Evolutionary conservation across 1,140 invertebrate species (phyloP).

Genomic region (Meloidogyne hapla): DNA sequence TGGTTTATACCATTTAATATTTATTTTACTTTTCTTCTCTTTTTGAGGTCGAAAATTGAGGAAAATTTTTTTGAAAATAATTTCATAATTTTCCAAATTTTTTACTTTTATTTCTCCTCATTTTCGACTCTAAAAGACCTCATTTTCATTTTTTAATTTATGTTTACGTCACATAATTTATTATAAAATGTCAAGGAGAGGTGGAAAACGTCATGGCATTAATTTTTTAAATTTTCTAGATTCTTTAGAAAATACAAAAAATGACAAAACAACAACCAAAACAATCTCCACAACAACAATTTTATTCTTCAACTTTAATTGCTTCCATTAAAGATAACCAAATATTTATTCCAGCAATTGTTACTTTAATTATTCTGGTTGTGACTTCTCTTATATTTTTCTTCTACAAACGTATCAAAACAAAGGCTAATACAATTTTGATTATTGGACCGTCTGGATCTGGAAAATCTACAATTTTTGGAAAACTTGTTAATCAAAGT

Average conservation of each 20-base stretch:
- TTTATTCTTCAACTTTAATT: not conserved
- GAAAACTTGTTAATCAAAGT: constrained; percentile 42
- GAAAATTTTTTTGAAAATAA: no score
- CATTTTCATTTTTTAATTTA: no score
- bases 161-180: no score
- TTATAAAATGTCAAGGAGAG: no score
- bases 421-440: constrained; percentile 39
- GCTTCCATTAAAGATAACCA: constrained; percentile 7
- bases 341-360: constrained; percentile 22
- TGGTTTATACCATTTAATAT: constrained; percentile 13
- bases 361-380: constrained; percentile 34
- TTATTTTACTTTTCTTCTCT: no score
- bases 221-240: no score
- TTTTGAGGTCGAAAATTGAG: no score
- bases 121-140: no score
- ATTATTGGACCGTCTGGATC: constrained; percentile 50
- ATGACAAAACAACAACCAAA: not conserved
- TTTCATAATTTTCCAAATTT: no score
- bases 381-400: constrained; percentile 28
- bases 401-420: constrained; percentile 8
- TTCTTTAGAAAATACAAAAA: no score
- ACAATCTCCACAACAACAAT: constrained; percentile 4
- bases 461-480: constrained; percentile 49
- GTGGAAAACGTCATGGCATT: no score
- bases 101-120: no score